A percentile compares a stretch with the other conserved stretches of the same genome.
These are phyloP conservation scores for Pholis gunnellus DNA, from an alignment of 2,113 vertebrate genomes.

Conservation along the genomic window DNA sequence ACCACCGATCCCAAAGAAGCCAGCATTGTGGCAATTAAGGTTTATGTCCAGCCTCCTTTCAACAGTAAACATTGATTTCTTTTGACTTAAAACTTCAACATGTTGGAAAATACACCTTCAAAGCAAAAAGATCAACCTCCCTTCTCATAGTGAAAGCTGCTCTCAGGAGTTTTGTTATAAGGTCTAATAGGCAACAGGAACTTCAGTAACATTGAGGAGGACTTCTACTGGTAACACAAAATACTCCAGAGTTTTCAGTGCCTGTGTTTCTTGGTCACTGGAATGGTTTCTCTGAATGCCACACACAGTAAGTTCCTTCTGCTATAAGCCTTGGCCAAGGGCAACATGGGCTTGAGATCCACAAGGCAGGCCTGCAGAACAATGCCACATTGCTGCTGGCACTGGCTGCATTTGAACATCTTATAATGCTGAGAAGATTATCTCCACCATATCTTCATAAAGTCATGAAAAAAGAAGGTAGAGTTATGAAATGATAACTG, in stretches of 20 bases:
- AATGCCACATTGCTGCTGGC: constrained; percentile 25
- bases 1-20: not conserved
- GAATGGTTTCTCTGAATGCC: constrained; percentile 1
- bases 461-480: constrained; percentile 36
- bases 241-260: constrained; percentile 3
- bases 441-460: constrained; percentile 57
- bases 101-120: not conserved
- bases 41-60: not conserved
- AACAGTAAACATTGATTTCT: not conserved
- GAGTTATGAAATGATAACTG: constrained; percentile 58
- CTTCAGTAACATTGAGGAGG: not conserved
- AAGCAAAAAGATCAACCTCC: not conserved
- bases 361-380: constrained; percentile 7
- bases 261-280: constrained; percentile 14
- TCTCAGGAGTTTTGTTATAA: constrained; percentile 3
- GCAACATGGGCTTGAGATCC: constrained; percentile 17
- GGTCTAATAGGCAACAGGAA: not conserved
- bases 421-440: constrained; percentile 46
- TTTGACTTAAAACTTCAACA: not conserved
- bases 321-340: constrained; percentile 32
- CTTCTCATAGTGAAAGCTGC: not conserved
- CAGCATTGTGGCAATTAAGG: not conserved
- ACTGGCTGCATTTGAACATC: constrained; percentile 37
- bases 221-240: not conserved
- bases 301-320: constrained; percentile 20